Evolutionary conservation across 2,113 vertebrate species (phyloP).

Genomic region (Emydocephalus ijimae): DNA sequence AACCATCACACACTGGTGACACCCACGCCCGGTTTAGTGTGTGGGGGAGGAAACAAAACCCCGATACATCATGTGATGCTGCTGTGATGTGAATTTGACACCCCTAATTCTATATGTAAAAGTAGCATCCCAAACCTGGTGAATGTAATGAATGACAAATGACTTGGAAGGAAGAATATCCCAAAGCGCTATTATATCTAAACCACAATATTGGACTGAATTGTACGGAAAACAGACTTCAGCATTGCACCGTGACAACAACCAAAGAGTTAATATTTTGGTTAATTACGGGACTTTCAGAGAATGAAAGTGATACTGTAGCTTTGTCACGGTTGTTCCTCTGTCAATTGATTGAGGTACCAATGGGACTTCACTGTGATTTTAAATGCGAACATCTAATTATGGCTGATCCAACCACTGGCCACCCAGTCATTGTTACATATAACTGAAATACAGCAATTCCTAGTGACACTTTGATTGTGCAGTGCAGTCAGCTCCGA

Average conservation of each 20-base stretch:
- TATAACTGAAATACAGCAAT: conserved; percentile 17
- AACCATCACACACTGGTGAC: no score
- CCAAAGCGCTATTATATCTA: neutral
- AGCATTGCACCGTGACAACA: neutral
- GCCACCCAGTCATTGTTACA: conserved; percentile 11
- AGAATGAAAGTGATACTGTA: neutral
- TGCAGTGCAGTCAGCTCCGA: conserved; percentile 48
- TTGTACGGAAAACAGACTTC: neutral
- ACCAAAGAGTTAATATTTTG: neutral
- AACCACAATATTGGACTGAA: neutral
- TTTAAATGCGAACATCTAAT: conserved; percentile 36
- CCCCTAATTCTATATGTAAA: neutral
- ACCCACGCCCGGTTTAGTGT: no score
- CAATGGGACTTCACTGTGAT: neutral
- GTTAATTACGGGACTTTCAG: conserved; percentile 13
- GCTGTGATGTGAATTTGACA: no score
- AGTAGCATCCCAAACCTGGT: neutral
- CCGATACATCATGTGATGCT: no score
- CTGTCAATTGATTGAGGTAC: neutral
- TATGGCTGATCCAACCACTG: accelerated
- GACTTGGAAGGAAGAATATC: neutral
- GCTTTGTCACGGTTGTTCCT: conserved; percentile 2
- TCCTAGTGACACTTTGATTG: conserved; percentile 23
- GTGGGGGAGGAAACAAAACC: no score
- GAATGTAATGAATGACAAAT: neutral